Conservation (phyloP, 1,140 invertebrate species). For the Prorops nasuta region DNA sequence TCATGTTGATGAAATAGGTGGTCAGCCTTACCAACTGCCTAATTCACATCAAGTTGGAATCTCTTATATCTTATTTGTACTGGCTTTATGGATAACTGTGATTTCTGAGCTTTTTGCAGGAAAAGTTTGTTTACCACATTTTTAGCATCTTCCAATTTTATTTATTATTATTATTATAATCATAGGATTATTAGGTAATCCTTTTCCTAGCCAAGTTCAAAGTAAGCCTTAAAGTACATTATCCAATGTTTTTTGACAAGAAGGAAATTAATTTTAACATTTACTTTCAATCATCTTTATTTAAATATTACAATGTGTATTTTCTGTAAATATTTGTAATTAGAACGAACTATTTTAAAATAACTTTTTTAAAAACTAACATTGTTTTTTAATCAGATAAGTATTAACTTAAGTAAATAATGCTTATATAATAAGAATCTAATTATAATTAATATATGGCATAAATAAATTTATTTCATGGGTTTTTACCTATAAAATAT, state of each 20-base stretch:
- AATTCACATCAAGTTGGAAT: constrained; percentile 95
- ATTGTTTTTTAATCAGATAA: too few relatives aligned
- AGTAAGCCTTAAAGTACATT: too few relatives aligned
- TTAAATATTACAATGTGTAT: too few relatives aligned
- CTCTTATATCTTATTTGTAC: constrained; percentile 92
- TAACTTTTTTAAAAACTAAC: too few relatives aligned
- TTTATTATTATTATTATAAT: constrained; percentile 9
- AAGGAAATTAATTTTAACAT: neutral
- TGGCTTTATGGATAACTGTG: constrained; percentile 94
- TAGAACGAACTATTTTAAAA: too few relatives aligned
- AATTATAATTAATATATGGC: neutral
- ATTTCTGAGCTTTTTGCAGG: constrained; percentile 95
- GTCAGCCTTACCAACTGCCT: constrained; percentile 91
- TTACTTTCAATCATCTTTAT: neutral
- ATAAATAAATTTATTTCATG: neutral
- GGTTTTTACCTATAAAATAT: neutral
- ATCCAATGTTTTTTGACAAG: too few relatives aligned
- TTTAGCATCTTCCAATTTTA: constrained; percentile 60
- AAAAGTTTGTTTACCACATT: constrained; percentile 95
- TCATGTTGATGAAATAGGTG: constrained; percentile 91
- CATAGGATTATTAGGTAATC: too few relatives aligned
- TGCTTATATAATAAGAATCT: constrained; percentile 3
- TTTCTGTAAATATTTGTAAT: too few relatives aligned
- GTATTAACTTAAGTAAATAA: too few relatives aligned
- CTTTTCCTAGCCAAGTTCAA: constrained; percentile 9